Evolutionary conservation across 2,797 vertebrate genomes (phyloP).

Genomic region (Rousettus madagascariensis): DNA sequence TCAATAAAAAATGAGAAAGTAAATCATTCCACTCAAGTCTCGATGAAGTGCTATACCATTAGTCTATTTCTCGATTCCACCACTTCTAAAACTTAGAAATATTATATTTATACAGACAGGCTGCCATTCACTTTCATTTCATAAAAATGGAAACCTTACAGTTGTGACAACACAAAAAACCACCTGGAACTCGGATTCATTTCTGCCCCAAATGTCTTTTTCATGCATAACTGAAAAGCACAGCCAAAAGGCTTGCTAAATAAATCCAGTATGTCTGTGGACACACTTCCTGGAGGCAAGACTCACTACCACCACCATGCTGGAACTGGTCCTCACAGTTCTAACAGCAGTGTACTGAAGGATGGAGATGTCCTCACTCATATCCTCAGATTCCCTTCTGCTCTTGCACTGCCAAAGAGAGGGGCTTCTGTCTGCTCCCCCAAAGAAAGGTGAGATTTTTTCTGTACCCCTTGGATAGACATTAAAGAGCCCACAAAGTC

Average conservation of each 20-base stretch:
- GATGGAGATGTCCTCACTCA: neutral
- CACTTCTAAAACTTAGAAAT: conserved; percentile 43
- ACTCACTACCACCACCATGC: neutral
- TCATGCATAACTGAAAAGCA: neutral
- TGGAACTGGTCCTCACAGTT: neutral
- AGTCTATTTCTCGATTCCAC: neutral
- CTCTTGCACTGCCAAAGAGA: neutral
- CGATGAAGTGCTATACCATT: conserved; percentile 1
- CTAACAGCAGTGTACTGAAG: neutral
- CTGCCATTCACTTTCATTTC: conserved; percentile 54
- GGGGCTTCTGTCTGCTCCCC: neutral
- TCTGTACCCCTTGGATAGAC: neutral
- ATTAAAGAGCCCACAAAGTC: neutral
- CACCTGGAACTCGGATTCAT: conserved; percentile 39
- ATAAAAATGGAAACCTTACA: conserved; percentile 54
- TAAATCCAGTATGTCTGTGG: conserved; percentile 18
- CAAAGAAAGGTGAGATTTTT: neutral
- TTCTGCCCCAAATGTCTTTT: conserved; percentile 61
- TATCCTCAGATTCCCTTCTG: neutral
- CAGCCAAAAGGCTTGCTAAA: conserved; percentile 7
- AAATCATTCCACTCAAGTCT: conserved; percentile 38
- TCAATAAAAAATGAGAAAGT: conserved; percentile 47
- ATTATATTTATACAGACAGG: conserved; percentile 28
- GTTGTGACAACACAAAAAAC: conserved; percentile 43
- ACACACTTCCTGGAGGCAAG: neutral